Evolutionary conservation across 1,140 invertebrate species (phyloP), one percentile per base, ranked within the genome.

Genomic region (Himalopsyche phryganea): DNA sequence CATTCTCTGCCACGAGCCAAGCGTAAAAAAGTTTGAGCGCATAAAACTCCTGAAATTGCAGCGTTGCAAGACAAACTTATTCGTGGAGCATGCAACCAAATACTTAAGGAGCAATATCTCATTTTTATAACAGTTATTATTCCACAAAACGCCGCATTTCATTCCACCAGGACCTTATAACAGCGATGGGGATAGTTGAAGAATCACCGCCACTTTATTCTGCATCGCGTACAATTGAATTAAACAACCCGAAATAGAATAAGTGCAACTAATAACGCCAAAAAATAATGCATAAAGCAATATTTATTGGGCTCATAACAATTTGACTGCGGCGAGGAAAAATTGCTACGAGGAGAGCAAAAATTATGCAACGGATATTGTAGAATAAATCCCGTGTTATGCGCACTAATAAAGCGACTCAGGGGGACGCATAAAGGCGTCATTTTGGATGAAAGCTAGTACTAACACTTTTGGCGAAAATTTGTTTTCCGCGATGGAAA

Each of bases 61-160:
- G 23, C 9, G 23, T 28, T 28, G 23, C 23, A 28, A 28, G 23
- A 28, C 23, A 28, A 28, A 28, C 23, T 45, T 17, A 19, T 35
- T 50, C 38, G 18, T n/a, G n/a, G 50, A 38, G 44, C 42, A 54
- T 47, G 54, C 54, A 50, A 59, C 44, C 23, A 32, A 53, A 59
- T 53, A 28, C 23, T 47, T 51, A 50, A 45, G 44, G 32, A 18
- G 52, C 32, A 15, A 51, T 61, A 40, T 61, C 35, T 61, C 58
- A 61, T 51, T 51, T 61, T 61, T 55, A 60, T 23, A 53, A 53
- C 50, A 17, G 57, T 50, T 50, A 49, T 61, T 61, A 56, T 56
- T 56, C 56, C 47, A 9, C 18, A 57, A 56, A 61, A 52, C 40
- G 44, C 28, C 42, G 36, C 49, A 40, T 13, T 50, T 40, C 49